Evolutionary conservation across 2,797 vertebrate genomes (phyloP).

Genomic region (Anomalospiza imberbis): DNA sequence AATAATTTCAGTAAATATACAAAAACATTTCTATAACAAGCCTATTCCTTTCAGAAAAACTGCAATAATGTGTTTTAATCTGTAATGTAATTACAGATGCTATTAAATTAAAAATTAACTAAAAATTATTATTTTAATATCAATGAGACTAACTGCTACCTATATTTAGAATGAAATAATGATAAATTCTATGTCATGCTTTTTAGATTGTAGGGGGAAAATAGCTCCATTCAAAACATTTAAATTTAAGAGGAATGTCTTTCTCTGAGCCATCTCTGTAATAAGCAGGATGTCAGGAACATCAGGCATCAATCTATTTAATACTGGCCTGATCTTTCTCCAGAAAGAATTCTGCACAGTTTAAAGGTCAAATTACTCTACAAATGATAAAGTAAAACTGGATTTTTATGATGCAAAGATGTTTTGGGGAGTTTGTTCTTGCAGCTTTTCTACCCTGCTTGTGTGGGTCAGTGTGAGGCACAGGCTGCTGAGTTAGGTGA

Average conservation of each 20-base stretch:
- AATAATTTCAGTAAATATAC: background rate
- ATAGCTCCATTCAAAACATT: background rate
- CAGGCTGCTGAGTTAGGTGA: background rate
- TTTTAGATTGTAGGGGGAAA: background rate
- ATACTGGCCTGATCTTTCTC: background rate
- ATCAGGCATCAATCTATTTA: background rate
- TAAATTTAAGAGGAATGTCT: background rate
- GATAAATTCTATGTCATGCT: background rate
- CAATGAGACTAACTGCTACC: background rate
- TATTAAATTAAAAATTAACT: background rate
- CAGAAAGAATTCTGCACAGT: background rate
- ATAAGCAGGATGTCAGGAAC: background rate
- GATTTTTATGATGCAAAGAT: background rate
- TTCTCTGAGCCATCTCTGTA: background rate
- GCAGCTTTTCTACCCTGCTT: background rate
- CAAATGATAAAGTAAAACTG: background rate
- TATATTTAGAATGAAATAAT: background rate
- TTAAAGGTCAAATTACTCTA: background rate
- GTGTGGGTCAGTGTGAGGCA: background rate
- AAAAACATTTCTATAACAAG: background rate
- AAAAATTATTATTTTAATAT: background rate
- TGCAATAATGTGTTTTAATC: background rate
- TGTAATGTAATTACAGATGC: background rate
- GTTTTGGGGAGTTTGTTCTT: background rate
- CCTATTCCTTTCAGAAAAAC: background rate